These are phyloP conservation scores for Ridgeia piscesae DNA, from an alignment of 1,140 invertebrate genomes.

Conservation along the genomic window DNA sequence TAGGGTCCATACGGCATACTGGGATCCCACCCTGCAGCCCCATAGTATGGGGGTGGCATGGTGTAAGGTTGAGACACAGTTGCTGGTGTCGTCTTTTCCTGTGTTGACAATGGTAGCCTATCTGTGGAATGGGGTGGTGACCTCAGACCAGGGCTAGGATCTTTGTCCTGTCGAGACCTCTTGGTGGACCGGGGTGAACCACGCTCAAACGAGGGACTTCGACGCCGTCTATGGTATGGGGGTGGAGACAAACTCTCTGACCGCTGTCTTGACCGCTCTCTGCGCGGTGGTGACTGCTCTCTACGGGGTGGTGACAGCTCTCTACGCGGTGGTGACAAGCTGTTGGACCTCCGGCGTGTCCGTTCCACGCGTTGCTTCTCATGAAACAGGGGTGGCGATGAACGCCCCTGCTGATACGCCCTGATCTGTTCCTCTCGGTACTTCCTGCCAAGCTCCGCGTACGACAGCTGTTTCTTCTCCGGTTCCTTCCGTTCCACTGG, in stretches of 20 bases:
- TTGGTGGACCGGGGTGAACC: background rate
- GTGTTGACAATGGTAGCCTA: background rate
- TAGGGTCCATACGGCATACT: background rate
- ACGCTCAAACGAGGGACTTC: background rate
- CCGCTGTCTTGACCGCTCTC: background rate
- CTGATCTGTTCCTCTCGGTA: slow-evolving; percentile 21
- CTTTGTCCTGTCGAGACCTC: background rate
- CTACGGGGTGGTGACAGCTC: no score
- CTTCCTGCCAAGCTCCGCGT: slow-evolving; percentile 11
- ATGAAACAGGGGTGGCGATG: background rate
- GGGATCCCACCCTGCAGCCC: background rate
- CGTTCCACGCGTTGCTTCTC: background rate
- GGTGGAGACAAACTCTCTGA: background rate
- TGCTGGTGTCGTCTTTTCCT: background rate
- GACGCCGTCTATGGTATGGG: background rate
- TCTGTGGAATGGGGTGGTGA: background rate
- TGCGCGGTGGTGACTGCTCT: background rate
- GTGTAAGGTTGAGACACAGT: background rate
- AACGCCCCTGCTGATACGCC: slow-evolving; percentile 6
- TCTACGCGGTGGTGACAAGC: background rate
- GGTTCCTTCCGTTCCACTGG: background rate
- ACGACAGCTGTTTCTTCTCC: background rate
- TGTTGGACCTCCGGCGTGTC: background rate
- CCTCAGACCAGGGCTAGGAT: background rate
- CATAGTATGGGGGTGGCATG: background rate